Evolutionary conservation across 1,140 invertebrate genomes (phyloP).

Genomic region (Lepidostoma basale): DNA sequence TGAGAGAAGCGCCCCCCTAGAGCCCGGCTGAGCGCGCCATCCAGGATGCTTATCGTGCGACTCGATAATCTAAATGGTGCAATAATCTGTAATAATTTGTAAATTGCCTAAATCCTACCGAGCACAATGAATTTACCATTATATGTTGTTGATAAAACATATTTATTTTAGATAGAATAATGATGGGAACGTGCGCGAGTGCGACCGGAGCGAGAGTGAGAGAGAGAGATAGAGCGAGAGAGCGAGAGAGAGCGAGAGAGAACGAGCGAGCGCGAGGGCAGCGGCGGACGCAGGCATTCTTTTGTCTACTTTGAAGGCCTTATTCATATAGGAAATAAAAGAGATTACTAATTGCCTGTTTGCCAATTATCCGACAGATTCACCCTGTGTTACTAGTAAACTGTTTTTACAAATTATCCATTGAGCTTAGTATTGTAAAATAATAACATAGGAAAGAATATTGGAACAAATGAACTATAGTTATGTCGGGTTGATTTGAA

Average conservation of each 20-base stretch:
- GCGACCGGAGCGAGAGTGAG: conserved; percentile 24
- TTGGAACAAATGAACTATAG: conserved; percentile 38
- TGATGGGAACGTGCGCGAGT: conserved; percentile 44
- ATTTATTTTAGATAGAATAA: conserved; percentile 48
- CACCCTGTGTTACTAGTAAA: conserved; percentile 42
- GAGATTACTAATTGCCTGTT: conserved; percentile 46
- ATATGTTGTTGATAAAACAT: conserved; percentile 47
- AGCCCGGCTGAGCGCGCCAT: conserved; percentile 55
- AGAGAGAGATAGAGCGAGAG: conserved; percentile 3
- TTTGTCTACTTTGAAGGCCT: conserved; percentile 47
- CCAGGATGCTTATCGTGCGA: conserved; percentile 31
- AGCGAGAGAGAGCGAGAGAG: neutral
- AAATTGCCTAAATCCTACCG: conserved; percentile 46
- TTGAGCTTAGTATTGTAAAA: conserved; percentile 47
- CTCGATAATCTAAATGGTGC: conserved; percentile 46
- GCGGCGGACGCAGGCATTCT: conserved; percentile 37
- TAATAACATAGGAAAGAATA: conserved; percentile 39
- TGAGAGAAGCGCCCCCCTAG: conserved; percentile 52
- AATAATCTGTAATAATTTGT: conserved; percentile 47
- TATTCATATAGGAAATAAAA: conserved; percentile 46
- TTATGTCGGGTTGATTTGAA: conserved; percentile 37
- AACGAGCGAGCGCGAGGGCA: neutral
- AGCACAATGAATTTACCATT: conserved; percentile 48
- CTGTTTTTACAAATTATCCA: conserved; percentile 47
- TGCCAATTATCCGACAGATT: conserved; percentile 47